Base-by-base conservation (phyloP, 2,797 vertebrate genomes). In the Dendrocincla tyrannina region DNA sequence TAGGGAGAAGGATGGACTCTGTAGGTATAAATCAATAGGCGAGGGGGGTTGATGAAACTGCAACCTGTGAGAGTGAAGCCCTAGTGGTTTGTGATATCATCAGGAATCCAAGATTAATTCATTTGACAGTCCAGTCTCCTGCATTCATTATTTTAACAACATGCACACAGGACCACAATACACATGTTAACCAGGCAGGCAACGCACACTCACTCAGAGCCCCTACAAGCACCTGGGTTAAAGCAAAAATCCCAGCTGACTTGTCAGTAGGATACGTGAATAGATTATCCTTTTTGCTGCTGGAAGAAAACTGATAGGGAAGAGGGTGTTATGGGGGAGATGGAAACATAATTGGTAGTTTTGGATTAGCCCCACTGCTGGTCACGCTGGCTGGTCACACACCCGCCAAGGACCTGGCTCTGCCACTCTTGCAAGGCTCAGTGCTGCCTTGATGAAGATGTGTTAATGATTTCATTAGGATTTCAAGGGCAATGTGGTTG, bases 71-170 rank as follows among this genome's bases (percentile, higher is more conserved):
- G 97, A 97, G 86, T 92, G 93, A 97, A 95, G 79, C 94, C 91
- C 93, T 89, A 55, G 93, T 96, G 96, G 96, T 97, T 97, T 97
- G 97, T 98, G 97, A 98, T 97, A 96, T 97, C 97, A 98, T 95
- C 97, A 97, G 91, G 95, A 97, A 94, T 91, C 91, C 93, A 92
- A 97, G 96, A 98, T 97, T 97, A 94, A 98, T 98, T 97, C 59
- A 16, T 94, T 97, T 93, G 95, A 96, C 97, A 97, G 94, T 91
- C 92, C 96, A 96, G 97, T 52, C 96, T 97, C 94, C 96, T 96
- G 95, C 97, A 98, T 97, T 96, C 97, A 97, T 98, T 98, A 98
- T 96, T 98, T 97, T 98, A 98, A 98, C 97, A 97, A 93, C 95
- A 93, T 72, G 91, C 93, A 96, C 92, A 58, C 56, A 93, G 94